Percentiles rank a stretch among this genome's conserved stretches.
Evolutionary conservation across 2,888 invertebrate species (phyloP).

Genomic region (Dolomedes plantarius): DNA sequence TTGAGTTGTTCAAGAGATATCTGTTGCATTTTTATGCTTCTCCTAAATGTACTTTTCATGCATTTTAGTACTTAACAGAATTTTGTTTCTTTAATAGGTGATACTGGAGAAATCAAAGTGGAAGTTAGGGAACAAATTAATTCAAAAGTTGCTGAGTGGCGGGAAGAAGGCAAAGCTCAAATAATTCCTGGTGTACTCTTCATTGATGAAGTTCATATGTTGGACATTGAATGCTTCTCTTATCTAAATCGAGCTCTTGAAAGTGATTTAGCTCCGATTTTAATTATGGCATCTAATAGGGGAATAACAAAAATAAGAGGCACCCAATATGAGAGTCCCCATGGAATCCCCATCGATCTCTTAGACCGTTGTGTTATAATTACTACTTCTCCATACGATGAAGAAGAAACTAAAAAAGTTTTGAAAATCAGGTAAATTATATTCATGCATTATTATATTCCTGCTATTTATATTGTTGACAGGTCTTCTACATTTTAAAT

Average conservation of each 20-base stretch:
- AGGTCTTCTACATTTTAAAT: no score
- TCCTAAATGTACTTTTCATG: no score
- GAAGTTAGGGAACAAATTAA: conserved; percentile 99
- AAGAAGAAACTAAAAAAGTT: conserved; percentile 92
- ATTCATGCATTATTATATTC: no score
- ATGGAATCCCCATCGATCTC: conserved; percentile 97
- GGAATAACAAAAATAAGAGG: conserved; percentile 96
- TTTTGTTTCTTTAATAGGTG: no score
- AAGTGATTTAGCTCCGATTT: conserved; percentile 96
- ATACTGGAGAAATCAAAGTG: conserved; percentile 98
- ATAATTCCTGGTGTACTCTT: conserved; percentile 98
- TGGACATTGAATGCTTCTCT: conserved; percentile 99
- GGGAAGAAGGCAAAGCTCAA: conserved; percentile 99
- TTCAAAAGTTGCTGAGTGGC: conserved; percentile 97
- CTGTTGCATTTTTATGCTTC: no score
- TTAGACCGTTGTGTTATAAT: conserved; percentile 97
- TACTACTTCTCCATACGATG: conserved; percentile 93
- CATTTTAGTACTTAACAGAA: no score
- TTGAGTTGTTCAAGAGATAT: no score
- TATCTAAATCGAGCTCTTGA: conserved; percentile 97
- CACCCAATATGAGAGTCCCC: conserved; percentile 94
- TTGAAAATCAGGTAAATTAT: conserved; percentile 84
- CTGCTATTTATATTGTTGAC: no score
- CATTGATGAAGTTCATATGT: conserved; percentile 98
- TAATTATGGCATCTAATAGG: conserved; percentile 99